These are phyloP conservation scores for Nasonia longicornis DNA, from an alignment of 1,140 invertebrate species.

Conservation along the genomic window DNA sequence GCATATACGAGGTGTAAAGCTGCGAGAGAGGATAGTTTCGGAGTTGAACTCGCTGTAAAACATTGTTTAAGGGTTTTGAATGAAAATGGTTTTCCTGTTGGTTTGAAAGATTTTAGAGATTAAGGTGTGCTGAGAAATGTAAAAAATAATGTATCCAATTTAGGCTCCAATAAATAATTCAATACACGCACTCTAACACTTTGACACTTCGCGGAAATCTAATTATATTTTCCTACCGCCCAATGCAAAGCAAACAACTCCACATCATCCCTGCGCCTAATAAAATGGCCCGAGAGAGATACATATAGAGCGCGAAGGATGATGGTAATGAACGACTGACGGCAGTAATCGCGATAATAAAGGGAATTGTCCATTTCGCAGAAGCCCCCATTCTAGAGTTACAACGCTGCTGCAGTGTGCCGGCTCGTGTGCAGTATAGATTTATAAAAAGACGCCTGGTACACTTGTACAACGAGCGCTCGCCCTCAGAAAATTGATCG, in stretches of 20 bases:
- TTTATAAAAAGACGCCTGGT: background rate
- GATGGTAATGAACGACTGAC: constrained; percentile 19
- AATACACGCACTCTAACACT: no score
- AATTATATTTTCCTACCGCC: constrained; percentile 2
- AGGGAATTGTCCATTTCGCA: constrained; percentile 39
- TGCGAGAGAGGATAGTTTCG: no score
- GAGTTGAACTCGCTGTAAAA: no score
- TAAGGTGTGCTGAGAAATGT: no score
- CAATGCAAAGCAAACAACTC: background rate
- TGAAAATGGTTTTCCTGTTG: no score
- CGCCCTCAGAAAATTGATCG: constrained; percentile 22
- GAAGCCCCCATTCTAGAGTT: constrained; percentile 48
- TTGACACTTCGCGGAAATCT: background rate
- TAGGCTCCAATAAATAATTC: no score
- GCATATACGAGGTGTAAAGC: no score
- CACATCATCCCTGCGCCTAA: background rate
- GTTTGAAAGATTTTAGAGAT: no score
- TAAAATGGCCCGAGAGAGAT: constrained; percentile 27
- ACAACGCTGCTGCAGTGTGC: constrained; percentile 6
- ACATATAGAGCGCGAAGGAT: background rate
- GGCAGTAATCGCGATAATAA: constrained; percentile 36
- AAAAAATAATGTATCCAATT: no score
- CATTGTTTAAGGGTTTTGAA: no score
- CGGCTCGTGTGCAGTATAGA: background rate
- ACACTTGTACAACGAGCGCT: background rate